A percentile compares a stretch with the other conserved stretches of the same genome.
Evolutionary conservation across 2,888 invertebrate genomes (phyloP).

Genomic region (Sesia apiformis): DNA sequence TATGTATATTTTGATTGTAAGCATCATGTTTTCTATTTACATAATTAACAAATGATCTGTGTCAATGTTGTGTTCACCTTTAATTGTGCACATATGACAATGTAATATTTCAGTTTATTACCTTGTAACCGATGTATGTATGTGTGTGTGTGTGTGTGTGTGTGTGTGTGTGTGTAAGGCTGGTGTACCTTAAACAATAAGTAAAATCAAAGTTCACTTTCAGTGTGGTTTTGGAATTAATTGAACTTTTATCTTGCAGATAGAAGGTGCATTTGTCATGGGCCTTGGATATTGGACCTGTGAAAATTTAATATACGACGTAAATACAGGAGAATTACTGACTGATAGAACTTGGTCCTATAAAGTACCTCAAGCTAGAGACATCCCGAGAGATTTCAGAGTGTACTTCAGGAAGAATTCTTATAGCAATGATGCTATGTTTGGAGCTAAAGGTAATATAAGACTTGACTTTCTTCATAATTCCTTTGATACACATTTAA

Average conservation of each 20-base stretch:
- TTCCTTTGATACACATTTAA: no score
- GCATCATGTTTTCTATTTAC: no score
- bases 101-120: no score
- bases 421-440: slow-evolving; percentile 65
- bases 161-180: no score
- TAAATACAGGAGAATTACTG: slow-evolving; percentile 70
- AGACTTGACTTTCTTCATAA: no score
- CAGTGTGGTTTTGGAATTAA: neutral
- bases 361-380: slow-evolving; percentile 76
- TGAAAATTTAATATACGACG: slow-evolving; percentile 74
- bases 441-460: slow-evolving; percentile 64
- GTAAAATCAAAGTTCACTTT: neutral
- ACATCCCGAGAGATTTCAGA: slow-evolving; percentile 77
- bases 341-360: slow-evolving; percentile 82
- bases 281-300: slow-evolving; percentile 78
- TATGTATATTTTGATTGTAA: no score
- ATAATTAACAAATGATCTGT: no score
- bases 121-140: no score
- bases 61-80: no score
- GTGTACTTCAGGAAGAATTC: slow-evolving; percentile 71
- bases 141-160: neutral
- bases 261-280: slow-evolving; percentile 81
- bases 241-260: slow-evolving; percentile 15
- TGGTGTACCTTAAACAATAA: no score
- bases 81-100: no score